Evolutionary conservation across 2,888 invertebrate species (phyloP).

Genomic region (Bellardia bayeri): DNA sequence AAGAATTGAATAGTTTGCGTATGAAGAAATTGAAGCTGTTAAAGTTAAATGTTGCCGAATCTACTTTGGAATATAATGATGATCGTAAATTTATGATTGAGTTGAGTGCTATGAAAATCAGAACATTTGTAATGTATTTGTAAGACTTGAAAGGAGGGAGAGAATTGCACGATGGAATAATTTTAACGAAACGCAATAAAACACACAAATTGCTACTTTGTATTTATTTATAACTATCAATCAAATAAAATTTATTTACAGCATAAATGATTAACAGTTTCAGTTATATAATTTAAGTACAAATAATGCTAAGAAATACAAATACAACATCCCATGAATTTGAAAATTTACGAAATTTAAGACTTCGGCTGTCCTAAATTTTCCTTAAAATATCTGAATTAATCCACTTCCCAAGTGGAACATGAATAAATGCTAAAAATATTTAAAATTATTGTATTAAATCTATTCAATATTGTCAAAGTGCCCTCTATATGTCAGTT

Average conservation of each 20-base stretch:
- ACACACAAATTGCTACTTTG: neutral
- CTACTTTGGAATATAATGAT: constrained; percentile 71
- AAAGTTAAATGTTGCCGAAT: constrained; percentile 58
- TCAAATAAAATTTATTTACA: neutral
- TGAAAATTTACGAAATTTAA: no score
- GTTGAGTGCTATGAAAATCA: constrained; percentile 89
- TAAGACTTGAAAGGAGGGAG: constrained; percentile 3
- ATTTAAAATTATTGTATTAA: no score
- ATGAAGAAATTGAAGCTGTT: constrained; percentile 72
- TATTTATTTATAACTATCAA: neutral
- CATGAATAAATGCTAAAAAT: no score
- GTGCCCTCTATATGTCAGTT: constrained; percentile 6
- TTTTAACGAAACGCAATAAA: neutral
- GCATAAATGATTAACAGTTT: no score
- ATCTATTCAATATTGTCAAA: no score
- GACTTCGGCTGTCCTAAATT: no score
- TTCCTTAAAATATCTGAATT: no score
- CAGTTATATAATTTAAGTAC: no score
- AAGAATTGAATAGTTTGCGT: constrained; percentile 76
- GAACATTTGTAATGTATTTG: constrained; percentile 77
- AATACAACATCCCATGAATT: no score
- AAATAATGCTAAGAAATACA: no score
- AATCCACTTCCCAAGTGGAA: no score
- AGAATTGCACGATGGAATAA: neutral
- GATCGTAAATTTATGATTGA: constrained; percentile 83